Evolutionary conservation across 2,797 vertebrate genomes (phyloP).

Genomic region (Zenarchopterus dispar): DNA sequence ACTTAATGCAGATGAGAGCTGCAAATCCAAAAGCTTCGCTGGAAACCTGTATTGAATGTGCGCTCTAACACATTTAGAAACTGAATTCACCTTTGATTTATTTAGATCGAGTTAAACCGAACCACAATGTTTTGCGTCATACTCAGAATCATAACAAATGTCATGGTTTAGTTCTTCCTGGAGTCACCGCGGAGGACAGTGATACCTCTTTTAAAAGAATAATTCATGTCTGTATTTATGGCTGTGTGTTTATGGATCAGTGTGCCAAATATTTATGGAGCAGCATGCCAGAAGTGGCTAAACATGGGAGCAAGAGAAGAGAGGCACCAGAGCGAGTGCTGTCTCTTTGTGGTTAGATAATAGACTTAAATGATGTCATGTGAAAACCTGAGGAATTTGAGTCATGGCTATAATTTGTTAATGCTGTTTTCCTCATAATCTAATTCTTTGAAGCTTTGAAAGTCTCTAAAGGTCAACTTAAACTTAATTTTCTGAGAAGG

Average conservation of each 20-base stretch:
- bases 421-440: conserved; percentile 85
- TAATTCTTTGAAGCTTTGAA: conserved; percentile 83
- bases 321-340: conserved; percentile 57
- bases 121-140: background rate
- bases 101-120: background rate
- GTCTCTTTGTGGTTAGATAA: conserved; percentile 67
- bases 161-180: conserved; percentile 1
- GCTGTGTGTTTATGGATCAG: conserved; percentile 50
- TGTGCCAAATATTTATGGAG: conserved; percentile 51
- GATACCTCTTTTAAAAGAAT: conserved; percentile 29
- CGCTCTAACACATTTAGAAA: too few relatives aligned
- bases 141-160: conserved; percentile 3
- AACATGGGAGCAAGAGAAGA: conserved; percentile 50
- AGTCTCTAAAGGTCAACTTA: conserved; percentile 81
- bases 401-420: conserved; percentile 83
- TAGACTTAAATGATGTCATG: conserved; percentile 83
- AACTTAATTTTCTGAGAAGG: conserved; percentile 80
- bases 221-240: conserved; percentile 42
- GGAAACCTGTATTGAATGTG: too few relatives aligned
- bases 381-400: conserved; percentile 82
- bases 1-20: background rate
- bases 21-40: conserved; percentile 7
- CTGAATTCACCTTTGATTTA: too few relatives aligned
- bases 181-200: conserved; percentile 24
- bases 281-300: conserved; percentile 40